phyloP scores from a whole-genome alignment of 2,113 vertebrate species.

The Pitta sordida region DNA sequence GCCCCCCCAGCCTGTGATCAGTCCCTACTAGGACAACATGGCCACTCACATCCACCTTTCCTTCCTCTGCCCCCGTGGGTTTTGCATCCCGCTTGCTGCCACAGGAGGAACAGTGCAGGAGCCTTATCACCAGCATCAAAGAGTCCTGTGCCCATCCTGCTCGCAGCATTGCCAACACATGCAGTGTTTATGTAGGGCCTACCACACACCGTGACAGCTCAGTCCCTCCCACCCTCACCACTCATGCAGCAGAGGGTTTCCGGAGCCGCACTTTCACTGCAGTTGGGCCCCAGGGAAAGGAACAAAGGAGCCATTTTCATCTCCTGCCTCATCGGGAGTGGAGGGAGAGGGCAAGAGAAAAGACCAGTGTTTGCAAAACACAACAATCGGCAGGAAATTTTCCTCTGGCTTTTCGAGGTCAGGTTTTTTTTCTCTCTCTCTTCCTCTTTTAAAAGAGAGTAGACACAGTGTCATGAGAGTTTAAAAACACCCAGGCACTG shows the following conservation, averaged over 20 bases:
- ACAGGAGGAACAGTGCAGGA: accelerated
- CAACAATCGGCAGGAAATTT: slow-evolving; percentile 26
- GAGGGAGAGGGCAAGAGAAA: slow-evolving; percentile 14
- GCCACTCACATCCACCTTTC: neutral
- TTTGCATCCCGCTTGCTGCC: neutral
- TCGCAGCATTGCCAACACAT: neutral
- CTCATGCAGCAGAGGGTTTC: neutral
- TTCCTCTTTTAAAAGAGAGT: neutral
- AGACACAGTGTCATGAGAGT: neutral
- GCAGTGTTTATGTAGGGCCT: neutral
- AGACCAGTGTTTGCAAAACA: slow-evolving; percentile 44
- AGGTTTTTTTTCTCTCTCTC: neutral
- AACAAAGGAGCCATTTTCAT: slow-evolving; percentile 65
- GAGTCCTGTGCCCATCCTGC: neutral
- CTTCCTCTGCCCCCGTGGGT: neutral
- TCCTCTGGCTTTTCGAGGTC: neutral
- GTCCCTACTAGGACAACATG: accelerated
- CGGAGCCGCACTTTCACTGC: slow-evolving; percentile 21
- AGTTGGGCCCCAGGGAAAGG: slow-evolving; percentile 59
- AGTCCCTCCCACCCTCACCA: slow-evolving; percentile 7
- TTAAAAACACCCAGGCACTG: neutral
- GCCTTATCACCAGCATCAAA: neutral
- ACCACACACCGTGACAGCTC: neutral
- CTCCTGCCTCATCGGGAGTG: neutral
- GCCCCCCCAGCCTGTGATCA: neutral